phyloP scores from a whole-genome alignment of 2,797 vertebrate species.

The Arrhamphus sclerolepis region DNA sequence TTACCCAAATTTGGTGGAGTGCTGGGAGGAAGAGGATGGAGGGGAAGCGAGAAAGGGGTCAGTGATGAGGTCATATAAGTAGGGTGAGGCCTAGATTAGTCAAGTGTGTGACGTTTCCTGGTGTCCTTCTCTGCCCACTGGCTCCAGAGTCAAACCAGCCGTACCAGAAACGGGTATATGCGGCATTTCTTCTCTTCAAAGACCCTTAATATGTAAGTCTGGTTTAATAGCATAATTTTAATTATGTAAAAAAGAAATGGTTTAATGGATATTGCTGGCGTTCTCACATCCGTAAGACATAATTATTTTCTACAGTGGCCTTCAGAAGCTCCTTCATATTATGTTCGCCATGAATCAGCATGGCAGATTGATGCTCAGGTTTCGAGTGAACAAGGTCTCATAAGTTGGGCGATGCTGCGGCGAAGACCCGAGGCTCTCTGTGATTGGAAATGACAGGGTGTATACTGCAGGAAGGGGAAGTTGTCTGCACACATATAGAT shows the following conservation, averaged over 20 bases:
- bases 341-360: slow-evolving; percentile 38
- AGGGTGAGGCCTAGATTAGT: background rate
- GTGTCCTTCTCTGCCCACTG: too few species aligned
- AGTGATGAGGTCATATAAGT: background rate
- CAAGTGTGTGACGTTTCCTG: too few species aligned
- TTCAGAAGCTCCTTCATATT: slow-evolving; percentile 37
- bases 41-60: background rate
- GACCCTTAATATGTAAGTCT: background rate
- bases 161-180: too few species aligned
- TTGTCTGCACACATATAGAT: slow-evolving; percentile 15
- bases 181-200: background rate
- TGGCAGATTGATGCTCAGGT: slow-evolving; percentile 54
- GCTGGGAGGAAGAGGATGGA: background rate
- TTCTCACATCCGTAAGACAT: slow-evolving; percentile 16
- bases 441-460: slow-evolving; percentile 71
- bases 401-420: slow-evolving; percentile 49
- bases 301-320: slow-evolving; percentile 33
- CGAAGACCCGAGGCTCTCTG: slow-evolving; percentile 47
- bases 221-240: slow-evolving; percentile 10
- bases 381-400: slow-evolving; percentile 62
- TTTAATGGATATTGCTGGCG: slow-evolving; percentile 18
- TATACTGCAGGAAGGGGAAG: slow-evolving; percentile 47
- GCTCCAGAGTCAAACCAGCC: too few species aligned
- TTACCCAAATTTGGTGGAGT: background rate
- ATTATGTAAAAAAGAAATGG: slow-evolving; percentile 19